phyloP scores from a whole-genome alignment of 2,888 invertebrate species.

The Eustalomyia histrio region DNA sequence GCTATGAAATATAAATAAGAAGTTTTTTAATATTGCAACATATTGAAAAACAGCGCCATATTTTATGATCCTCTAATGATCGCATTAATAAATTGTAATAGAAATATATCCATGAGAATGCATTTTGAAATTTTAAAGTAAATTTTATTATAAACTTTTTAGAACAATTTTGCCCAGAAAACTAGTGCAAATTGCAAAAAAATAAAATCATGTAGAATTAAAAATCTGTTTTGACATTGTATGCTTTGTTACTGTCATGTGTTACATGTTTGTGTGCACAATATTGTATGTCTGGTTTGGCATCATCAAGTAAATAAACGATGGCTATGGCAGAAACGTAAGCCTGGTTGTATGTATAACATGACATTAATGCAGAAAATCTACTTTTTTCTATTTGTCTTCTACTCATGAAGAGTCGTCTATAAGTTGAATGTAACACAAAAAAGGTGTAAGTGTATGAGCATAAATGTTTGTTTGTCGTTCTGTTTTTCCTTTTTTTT shows the following conservation, averaged over 20 bases:
- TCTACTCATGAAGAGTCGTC: constrained; percentile 45
- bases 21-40: too few relatives aligned
- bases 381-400: constrained; percentile 59
- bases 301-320: constrained; percentile 58
- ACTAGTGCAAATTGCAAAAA: constrained; percentile 44
- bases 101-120: too few relatives aligned
- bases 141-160: background rate
- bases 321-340: constrained; percentile 58
- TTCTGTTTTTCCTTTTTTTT: constrained; percentile 10
- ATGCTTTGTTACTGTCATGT: constrained; percentile 67
- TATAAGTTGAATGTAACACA: constrained; percentile 33
- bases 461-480: constrained; percentile 57
- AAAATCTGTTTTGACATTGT: constrained; percentile 62
- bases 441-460: constrained; percentile 62
- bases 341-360: constrained; percentile 66
- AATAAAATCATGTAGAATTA: constrained; percentile 18
- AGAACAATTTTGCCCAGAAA: background rate
- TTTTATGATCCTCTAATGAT: too few relatives aligned
- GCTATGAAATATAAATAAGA: too few relatives aligned
- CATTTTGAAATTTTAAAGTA: background rate
- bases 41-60: too few relatives aligned
- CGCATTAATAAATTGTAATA: background rate
- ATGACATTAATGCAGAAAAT: constrained; percentile 67
- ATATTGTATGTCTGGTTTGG: constrained; percentile 40
- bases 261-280: constrained; percentile 64